A percentile compares a stretch with the other conserved stretches of the same genome.
phyloP scores from a whole-genome alignment of 1,140 invertebrate species.

The Drosophila rhopaloa region DNA sequence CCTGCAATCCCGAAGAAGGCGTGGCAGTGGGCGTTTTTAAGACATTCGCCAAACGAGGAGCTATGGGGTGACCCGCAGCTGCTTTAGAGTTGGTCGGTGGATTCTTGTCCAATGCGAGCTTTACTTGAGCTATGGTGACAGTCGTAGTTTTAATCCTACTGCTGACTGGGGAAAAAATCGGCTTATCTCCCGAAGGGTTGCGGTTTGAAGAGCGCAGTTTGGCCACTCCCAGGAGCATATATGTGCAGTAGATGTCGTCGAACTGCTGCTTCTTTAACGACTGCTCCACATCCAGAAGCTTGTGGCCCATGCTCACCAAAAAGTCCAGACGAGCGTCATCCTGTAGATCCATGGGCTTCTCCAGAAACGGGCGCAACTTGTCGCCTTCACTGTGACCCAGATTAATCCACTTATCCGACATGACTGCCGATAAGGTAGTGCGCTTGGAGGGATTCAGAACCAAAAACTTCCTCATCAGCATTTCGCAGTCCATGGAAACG shows the following conservation, averaged over 20 bases:
- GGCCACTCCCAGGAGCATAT: slow-evolving; percentile 75
- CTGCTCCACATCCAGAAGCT: slow-evolving; percentile 96
- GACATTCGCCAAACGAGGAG: slow-evolving; percentile 38
- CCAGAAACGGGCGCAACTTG: slow-evolving; percentile 97
- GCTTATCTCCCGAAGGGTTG: background rate
- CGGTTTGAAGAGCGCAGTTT: slow-evolving; percentile 27
- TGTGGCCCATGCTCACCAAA: slow-evolving; percentile 96
- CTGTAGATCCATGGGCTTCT: slow-evolving; percentile 85
- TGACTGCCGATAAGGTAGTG: slow-evolving; percentile 97
- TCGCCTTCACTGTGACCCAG: slow-evolving; percentile 98
- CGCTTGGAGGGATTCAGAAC: slow-evolving; percentile 99
- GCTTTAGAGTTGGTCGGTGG: background rate
- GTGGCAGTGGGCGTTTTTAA: slow-evolving; percentile 3
- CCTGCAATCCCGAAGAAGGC: slow-evolving; percentile 11
- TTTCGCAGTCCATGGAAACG: slow-evolving; percentile 99
- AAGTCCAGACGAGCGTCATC: slow-evolving; percentile 88
- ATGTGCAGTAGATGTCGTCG: slow-evolving; percentile 98
- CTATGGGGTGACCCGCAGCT: slow-evolving; percentile 18
- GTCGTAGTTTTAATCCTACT: slow-evolving; percentile 1
- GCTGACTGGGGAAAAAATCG: background rate
- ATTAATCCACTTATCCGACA: slow-evolving; percentile 99
- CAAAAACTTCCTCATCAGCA: slow-evolving; percentile 99
- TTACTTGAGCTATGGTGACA: slow-evolving; percentile 33
- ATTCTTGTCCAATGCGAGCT: slow-evolving; percentile 18
- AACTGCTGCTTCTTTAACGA: slow-evolving; percentile 98